These are phyloP conservation scores for Dermolepida albohirtum DNA, from an alignment of 2,888 invertebrate species.

Conservation along the genomic window DNA sequence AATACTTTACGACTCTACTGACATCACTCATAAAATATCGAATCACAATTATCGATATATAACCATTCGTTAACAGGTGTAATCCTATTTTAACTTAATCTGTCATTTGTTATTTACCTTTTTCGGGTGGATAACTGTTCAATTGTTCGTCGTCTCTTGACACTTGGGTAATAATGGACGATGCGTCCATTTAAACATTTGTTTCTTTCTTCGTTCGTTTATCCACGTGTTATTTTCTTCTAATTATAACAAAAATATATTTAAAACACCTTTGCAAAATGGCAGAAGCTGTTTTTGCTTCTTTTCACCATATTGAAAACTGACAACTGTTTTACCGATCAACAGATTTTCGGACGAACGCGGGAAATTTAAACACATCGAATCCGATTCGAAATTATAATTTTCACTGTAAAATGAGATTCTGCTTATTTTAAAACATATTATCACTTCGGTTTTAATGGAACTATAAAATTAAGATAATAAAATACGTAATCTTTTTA, in stretches of 20 bases:
- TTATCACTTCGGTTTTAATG: too few relatives aligned
- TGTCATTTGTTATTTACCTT: conserved; percentile 77
- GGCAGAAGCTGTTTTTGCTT: conserved; percentile 60
- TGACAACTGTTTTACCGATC: conserved; percentile 49
- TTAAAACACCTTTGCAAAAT: conserved; percentile 62
- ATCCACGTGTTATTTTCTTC: conserved; percentile 47
- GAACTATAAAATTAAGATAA: too few relatives aligned
- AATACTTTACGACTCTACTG: conserved; percentile 25
- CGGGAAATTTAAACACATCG: conserved; percentile 49
- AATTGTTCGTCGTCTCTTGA: conserved; percentile 97
- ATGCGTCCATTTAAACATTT: conserved; percentile 94
- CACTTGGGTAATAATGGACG: conserved; percentile 99
- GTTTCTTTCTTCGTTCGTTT: conserved; percentile 60
- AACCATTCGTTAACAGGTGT: conserved; percentile 49
- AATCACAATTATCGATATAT: conserved; percentile 29
- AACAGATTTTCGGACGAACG: conserved; percentile 23
- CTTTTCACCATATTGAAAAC: conserved; percentile 51
- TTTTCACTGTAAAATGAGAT: too few relatives aligned
- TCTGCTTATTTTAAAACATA: too few relatives aligned
- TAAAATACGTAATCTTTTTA: too few relatives aligned
- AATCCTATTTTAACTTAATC: conserved; percentile 49
- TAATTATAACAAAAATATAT: conserved; percentile 51
- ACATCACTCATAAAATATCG: conserved; percentile 20
- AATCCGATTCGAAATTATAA: too few relatives aligned
- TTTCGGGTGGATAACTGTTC: conserved; percentile 91